These are phyloP conservation scores for Eunapius fragilis DNA, from an alignment of 37 sponge, comb jelly and placozoan species.

Conservation along the genomic window DNA sequence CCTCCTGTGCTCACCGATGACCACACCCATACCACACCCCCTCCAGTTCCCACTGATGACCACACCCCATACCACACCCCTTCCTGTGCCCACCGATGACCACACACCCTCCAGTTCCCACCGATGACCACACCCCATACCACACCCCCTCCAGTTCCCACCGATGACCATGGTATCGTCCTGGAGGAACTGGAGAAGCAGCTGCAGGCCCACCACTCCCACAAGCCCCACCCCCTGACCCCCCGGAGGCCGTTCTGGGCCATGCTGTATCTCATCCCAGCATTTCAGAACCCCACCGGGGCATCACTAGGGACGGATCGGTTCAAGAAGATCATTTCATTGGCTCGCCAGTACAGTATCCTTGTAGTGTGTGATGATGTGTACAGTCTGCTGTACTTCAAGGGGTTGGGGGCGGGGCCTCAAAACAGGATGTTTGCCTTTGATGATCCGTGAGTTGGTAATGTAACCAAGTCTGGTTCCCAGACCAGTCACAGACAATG, in stretches of 20 bases:
- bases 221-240: slow-evolving; percentile 39
- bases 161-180: slow-evolving; percentile 70
- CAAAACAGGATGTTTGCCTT: slow-evolving; percentile 63
- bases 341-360: slow-evolving; percentile 79
- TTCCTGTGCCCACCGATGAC: background rate
- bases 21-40: background rate
- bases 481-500: background rate
- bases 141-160: slow-evolving; percentile 48
- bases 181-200: slow-evolving; percentile 67
- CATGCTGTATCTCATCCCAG: slow-evolving; percentile 74
- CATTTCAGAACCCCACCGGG: slow-evolving; percentile 86
- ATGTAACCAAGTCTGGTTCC: too few species aligned
- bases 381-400: slow-evolving; percentile 78
- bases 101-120: background rate
- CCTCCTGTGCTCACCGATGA: background rate
- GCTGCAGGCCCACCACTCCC: slow-evolving; percentile 22
- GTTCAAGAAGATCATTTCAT: slow-evolving; percentile 46
- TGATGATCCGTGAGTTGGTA: slow-evolving; percentile 62
- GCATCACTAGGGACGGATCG: slow-evolving; percentile 43
- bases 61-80: background rate
- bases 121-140: background rate
- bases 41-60: background rate
- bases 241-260: slow-evolving; percentile 67
- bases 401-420: background rate
- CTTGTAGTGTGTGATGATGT: slow-evolving; percentile 86